These are phyloP conservation scores for Paramormyrops hopkinsi DNA, from an alignment of 2,797 vertebrate species.

Conservation along the genomic window DNA sequence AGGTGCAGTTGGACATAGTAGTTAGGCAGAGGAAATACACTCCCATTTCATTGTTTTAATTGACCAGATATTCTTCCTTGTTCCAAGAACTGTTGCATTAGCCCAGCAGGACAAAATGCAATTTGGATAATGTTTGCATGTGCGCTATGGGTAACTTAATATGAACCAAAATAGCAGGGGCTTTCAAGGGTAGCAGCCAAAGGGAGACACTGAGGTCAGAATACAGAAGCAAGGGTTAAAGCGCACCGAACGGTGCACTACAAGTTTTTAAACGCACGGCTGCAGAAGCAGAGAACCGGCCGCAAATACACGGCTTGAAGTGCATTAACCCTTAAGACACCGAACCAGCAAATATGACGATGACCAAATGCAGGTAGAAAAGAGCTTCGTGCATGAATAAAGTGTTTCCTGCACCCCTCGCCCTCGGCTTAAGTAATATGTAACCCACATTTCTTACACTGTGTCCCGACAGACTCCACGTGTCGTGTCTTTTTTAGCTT, in stretches of 20 bases:
- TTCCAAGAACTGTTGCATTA: neutral
- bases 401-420: neutral
- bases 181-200: neutral
- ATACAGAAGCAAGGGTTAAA: neutral
- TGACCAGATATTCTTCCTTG: neutral
- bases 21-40: neutral
- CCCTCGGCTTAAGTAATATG: neutral
- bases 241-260: neutral
- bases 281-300: neutral
- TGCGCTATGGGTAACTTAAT: neutral
- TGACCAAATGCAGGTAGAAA: neutral
- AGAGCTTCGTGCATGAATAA: neutral
- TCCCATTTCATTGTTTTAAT: neutral
- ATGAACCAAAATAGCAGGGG: neutral
- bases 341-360: neutral
- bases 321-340: neutral
- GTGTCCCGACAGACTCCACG: neutral
- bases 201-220: neutral
- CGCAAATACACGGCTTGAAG: neutral
- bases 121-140: neutral
- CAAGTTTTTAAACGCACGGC: neutral
- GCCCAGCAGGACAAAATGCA: neutral
- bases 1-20: neutral
- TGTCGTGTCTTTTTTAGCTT: neutral
- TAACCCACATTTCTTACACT: neutral